Base-by-base conservation (phyloP, 92 coral and sea anemone species). In the Umimayanthus chanpuru region DNA sequence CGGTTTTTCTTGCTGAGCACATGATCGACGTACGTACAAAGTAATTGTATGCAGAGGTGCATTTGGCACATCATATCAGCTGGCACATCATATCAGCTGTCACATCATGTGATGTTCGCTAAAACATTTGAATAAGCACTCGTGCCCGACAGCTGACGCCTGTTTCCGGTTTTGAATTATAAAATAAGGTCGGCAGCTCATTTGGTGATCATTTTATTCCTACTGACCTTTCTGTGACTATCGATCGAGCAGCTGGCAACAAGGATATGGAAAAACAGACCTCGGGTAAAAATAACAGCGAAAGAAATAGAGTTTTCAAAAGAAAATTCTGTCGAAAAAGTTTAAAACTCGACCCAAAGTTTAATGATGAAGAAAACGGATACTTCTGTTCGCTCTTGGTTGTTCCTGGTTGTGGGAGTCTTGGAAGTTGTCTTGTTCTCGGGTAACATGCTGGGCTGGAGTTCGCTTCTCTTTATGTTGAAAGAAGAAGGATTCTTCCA, bases 371-470 rank as follows among this genome's bases (percentile, higher is more conserved):
- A 67, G 87, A 70, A 43, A 15, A 68, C 77, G 14, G 70, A 83
- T 47, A 72, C 70, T 66, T 44, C 87, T 14, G 76, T 87, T 50
- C 93, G 93, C 5, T 74, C 64, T 40, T 65, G 90, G 77, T 10
- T 91, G 30, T 77, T 88, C 71, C 87, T 91, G 43, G 71, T 79
- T 4, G 91, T 88, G 9, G 64, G 89, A 21, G 49, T 88, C 40
- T 6, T 88, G 50, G 93, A 91, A 49, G 61, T 76, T 66, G 82
- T 86, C 2, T 30, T 91, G 21, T 91, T 91, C 82, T 56, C 93
- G 21, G 61, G 89, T 25, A 88, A 85, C 12, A 58, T 91, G 47
- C 91, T 91, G 23, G 93, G 93, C 5, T 91, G 93, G 93, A 79
- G 91, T 28, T 91, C 91, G 9, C 84, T 91, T 28, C 79, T 88